phyloP scores from a whole-genome alignment of 2,888 invertebrate species.

The Cheilosia vulpina region DNA sequence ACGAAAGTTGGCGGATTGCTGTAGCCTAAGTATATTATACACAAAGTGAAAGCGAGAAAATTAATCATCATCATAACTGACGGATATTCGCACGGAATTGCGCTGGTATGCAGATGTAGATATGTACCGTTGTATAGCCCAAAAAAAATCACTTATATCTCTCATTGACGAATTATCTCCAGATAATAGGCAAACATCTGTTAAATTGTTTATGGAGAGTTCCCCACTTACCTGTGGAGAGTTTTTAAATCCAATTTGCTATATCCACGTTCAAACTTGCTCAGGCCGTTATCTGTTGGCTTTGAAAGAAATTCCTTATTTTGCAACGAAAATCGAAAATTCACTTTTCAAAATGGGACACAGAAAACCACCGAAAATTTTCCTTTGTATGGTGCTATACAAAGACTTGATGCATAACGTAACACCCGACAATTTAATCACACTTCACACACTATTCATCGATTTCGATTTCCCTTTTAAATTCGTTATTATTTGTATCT shows the following conservation, averaged over 20 bases:
- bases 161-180: too few species aligned
- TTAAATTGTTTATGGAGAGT: not conserved
- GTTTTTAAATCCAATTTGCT: constrained; percentile 22
- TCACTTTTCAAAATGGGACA: constrained; percentile 64
- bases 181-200: not conserved
- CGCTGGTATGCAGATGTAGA: constrained; percentile 20
- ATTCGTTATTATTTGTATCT: constrained; percentile 60
- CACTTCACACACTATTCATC: constrained; percentile 61
- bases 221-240: constrained; percentile 28
- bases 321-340: constrained; percentile 35
- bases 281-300: constrained; percentile 3
- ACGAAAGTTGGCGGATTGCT: constrained; percentile 70
- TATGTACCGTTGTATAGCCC: too few species aligned
- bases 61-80: constrained; percentile 45
- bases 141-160: too few species aligned
- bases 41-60: constrained; percentile 71
- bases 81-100: constrained; percentile 25
- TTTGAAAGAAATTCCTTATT: constrained; percentile 20
- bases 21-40: constrained; percentile 20
- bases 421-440: constrained; percentile 43
- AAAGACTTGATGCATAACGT: constrained; percentile 23
- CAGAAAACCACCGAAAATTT: constrained; percentile 22
- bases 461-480: constrained; percentile 73
- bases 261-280: constrained; percentile 23
- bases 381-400: constrained; percentile 21